These are phyloP conservation scores for Mionectes macconnelli DNA, from an alignment of 2,113 vertebrate genomes.

Conservation along the genomic window DNA sequence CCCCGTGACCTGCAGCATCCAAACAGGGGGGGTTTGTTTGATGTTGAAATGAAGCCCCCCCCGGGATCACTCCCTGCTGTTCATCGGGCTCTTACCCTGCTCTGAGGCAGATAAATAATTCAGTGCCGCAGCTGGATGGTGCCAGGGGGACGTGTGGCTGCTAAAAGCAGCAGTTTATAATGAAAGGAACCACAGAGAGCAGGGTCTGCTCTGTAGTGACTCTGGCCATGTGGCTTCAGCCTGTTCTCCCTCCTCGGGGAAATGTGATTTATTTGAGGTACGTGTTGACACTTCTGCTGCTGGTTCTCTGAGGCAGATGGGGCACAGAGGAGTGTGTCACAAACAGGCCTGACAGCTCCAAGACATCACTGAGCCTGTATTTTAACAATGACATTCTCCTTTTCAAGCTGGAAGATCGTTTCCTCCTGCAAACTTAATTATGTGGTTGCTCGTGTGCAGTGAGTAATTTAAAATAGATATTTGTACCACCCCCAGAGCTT, in stretches of 20 bases:
- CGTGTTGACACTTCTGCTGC: background rate
- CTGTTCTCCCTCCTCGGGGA: background rate
- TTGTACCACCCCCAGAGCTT: background rate
- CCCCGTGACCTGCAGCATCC: background rate
- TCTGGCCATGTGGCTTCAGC: background rate
- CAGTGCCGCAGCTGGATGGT: background rate
- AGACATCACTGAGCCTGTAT: background rate
- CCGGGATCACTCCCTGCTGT: background rate
- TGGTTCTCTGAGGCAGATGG: background rate
- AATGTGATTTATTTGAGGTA: background rate
- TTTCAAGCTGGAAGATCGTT: background rate
- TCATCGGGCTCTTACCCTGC: background rate
- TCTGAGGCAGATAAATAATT: conserved; percentile 14
- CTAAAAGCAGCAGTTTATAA: background rate
- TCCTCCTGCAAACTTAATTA: background rate
- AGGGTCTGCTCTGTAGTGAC: background rate
- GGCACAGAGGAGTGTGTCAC: background rate
- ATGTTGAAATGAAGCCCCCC: background rate
- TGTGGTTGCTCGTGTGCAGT: background rate
- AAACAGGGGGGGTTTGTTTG: background rate
- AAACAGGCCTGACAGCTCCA: background rate
- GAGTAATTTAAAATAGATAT: background rate
- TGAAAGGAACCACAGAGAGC: background rate
- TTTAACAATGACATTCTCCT: background rate
- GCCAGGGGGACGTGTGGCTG: background rate